Conservation (phyloP, 1,140 invertebrate species). For the Halotydeus destructor region DNA sequence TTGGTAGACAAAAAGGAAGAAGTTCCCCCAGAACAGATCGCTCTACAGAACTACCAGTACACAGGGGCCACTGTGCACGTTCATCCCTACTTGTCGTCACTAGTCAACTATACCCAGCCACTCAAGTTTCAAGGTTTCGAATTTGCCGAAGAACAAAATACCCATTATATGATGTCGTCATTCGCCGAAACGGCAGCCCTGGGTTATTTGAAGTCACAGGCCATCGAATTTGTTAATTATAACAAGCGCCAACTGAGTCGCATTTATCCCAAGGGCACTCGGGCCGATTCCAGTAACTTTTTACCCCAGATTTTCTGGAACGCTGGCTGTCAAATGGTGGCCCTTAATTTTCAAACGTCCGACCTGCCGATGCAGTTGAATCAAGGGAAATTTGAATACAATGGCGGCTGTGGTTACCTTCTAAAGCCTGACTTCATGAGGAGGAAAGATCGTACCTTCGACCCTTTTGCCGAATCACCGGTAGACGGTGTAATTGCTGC, state of each 20-base stretch:
- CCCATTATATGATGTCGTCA: constrained; percentile 82
- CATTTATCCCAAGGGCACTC: constrained; percentile 94
- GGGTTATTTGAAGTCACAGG: constrained; percentile 78
- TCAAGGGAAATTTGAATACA: constrained; percentile 94
- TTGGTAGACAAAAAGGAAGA: constrained; percentile 5
- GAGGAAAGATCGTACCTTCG: constrained; percentile 79
- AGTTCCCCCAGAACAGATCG: constrained; percentile 29
- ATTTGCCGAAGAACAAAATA: constrained; percentile 56
- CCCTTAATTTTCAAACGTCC: constrained; percentile 95
- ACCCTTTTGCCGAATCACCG: constrained; percentile 96
- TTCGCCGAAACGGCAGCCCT: constrained; percentile 91
- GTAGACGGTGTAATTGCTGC: constrained; percentile 99
- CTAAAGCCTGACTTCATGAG: constrained; percentile 99
- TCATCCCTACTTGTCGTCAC: constrained; percentile 90
- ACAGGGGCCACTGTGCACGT: constrained; percentile 95
- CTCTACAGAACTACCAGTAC: constrained; percentile 45
- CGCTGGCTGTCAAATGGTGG: constrained; percentile 79
- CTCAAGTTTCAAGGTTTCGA: constrained; percentile 98
- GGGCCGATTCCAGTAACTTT: constrained; percentile 97
- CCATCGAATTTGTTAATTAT: constrained; percentile 97
- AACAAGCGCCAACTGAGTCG: constrained; percentile 97
- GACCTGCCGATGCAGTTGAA: constrained; percentile 99
- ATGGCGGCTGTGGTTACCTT: constrained; percentile 86
- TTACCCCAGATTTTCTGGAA: constrained; percentile 89
- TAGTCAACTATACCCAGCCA: constrained; percentile 98